Base-by-base conservation (phyloP, 2,113 vertebrate genomes). In the Nettapus auritus region DNA sequence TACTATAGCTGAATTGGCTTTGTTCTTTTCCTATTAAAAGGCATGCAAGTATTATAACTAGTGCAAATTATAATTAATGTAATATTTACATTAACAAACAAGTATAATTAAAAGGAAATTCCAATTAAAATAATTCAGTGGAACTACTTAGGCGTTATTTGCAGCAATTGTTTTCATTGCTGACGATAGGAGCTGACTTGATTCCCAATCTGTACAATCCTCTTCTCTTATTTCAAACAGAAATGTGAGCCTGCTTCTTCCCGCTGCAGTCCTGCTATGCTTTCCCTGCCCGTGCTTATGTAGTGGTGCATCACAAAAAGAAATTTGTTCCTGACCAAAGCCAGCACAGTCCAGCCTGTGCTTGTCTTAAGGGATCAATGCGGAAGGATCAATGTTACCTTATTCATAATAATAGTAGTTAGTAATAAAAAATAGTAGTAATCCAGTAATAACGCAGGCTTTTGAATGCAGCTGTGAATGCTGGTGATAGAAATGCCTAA, bases 21-120 rank as follows among this genome's bases (percentile, higher is more conserved):
- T 88, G 13, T n/a, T 71, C 29, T 92, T 82, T 38, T 81, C 40
- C 60, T 82, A 3, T 89, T 42, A 81, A 77, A 70, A 90, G 31
- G 8, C 36, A 55, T 44, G 29, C 26, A 70, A 78, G 50, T 86
- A 70, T 20, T 82, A 40, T 57, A 76, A 4, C 26, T 62, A 26
- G 29, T 75, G 26, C 42, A 82, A 76, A 69, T 60, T 69, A 4
- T 66, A 81, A 77, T 29, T 76, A 25, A 59, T 75, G 8, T 40
- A 78, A 10, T 86, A 68, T 80, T 93, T 84, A 44, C 9, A 34
- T 83, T 78, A 6, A 1, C 68, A 80, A 78, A 48, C 52, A 88
- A 52, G 83, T 93, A 55, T 25, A 78, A 44, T 86, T 71, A 46
- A 93, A 81, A 89, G 34, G 64, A 79, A 93, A 82, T 90, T 53